Evolutionary conservation across 2,888 invertebrate species (phyloP), one percentile per base, ranked within the genome.

Genomic region (Drosophila phalerata): DNA sequence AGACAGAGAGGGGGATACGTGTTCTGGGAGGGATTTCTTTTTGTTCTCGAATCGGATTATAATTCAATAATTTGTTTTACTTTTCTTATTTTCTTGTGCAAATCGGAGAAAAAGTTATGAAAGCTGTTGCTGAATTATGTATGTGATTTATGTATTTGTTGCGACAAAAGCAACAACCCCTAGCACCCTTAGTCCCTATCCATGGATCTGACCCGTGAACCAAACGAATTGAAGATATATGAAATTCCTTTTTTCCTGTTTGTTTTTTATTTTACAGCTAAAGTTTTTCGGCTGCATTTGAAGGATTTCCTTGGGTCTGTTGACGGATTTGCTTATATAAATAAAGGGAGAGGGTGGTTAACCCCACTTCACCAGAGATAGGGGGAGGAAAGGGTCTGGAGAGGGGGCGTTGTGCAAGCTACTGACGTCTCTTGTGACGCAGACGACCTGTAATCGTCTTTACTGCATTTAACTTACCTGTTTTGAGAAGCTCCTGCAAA

Each of bases 401-500:
- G 3, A 13, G 17, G 37, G 45, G 43, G 30, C 57, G 57, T 75
- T 75, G 74, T 75, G 74, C 76, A 74, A 65, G 65, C 34, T 13
- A 25, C 34, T 68, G 56, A 40, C 65, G 56, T 49, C 19, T 9
- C 37, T 52, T 47, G 22, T 67, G 62, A 74, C 67, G 57, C 67
- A 67, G 67, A 43, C 34, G 42, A 42, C 42, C n/a, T 48, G 68
- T 74, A 70, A 78, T 60, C 79, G 62, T 66, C 66, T 63, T 66
- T 53, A 38, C 57, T 78, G 79, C 79, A 73, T 30, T 73, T 74
- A 53, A 30, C 22, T 42, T 40, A 64, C 22, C 58, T 77, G 58
- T 30, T 15, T 15, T 15, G 30, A 37, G 17, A 17, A n/a, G 48
- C 34, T 40, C 45, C 79, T 87, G 88, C 80, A 68, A 60, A 72